Evolutionary conservation across 1,140 invertebrate genomes (phyloP).

Genomic region (Bilobella aurantiaca): DNA sequence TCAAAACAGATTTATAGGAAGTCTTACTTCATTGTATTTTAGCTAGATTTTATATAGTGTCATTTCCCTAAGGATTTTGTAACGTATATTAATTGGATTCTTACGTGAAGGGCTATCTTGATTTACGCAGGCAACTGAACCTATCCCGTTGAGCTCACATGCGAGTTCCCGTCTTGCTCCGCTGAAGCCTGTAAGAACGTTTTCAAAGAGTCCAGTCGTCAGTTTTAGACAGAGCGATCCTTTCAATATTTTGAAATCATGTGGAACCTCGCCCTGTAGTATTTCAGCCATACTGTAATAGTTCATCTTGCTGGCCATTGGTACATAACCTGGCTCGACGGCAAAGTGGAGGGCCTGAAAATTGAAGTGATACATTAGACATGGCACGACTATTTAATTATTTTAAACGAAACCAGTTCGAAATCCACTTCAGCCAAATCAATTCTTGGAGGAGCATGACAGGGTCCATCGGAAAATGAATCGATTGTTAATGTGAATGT

Average conservation of each 20-base stretch:
- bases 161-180: neutral
- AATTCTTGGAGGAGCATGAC: neutral
- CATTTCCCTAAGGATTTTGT: too few species aligned
- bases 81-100: too few species aligned
- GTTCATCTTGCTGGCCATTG: neutral
- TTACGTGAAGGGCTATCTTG: neutral
- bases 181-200: neutral
- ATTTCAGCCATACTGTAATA: neutral
- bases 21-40: neutral
- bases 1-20: neutral
- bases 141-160: neutral
- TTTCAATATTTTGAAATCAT: neutral
- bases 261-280: neutral
- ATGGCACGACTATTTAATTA: neutral
- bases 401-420: neutral
- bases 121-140: neutral
- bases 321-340: neutral
- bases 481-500: neutral
- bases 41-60: too few species aligned
- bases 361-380: neutral
- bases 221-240: neutral
- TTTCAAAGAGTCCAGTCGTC: neutral
- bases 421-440: neutral
- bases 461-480: neutral
- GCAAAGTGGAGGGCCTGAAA: neutral